Percentiles rank a stretch among this genome's conserved stretches.
Conservation (phyloP, 2,888 invertebrate genomes). For the Schrankia costaestrigalis region DNA sequence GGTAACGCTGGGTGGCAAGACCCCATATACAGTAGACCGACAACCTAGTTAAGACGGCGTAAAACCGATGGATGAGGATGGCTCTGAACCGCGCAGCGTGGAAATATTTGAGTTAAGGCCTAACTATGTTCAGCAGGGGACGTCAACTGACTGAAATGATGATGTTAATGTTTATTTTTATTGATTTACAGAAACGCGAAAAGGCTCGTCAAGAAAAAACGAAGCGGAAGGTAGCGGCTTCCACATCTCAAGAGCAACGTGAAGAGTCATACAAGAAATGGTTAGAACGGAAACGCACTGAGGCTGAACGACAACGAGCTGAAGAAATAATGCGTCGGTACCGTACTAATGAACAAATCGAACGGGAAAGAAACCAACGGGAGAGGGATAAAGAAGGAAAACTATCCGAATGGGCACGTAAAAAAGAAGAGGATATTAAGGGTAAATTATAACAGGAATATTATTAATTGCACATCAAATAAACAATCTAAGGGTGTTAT, state of each 20-base stretch:
- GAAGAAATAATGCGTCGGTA: constrained; percentile 65
- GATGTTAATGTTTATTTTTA: neutral
- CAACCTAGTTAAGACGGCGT: too few species aligned
- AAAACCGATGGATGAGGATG: too few species aligned
- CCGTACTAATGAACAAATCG: constrained; percentile 52
- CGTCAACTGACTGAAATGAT: too few species aligned
- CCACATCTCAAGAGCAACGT: constrained; percentile 65
- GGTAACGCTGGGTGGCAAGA: too few species aligned
- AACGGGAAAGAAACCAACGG: constrained; percentile 58
- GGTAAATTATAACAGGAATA: constrained; percentile 52
- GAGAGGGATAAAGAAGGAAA: constrained; percentile 68
- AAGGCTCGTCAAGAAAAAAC: constrained; percentile 52
- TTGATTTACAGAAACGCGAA: constrained; percentile 53
- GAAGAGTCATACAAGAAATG: constrained; percentile 75
- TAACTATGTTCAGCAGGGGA: neutral
- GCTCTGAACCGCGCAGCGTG: neutral
- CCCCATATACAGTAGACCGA: too few species aligned
- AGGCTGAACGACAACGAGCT: constrained; percentile 59
- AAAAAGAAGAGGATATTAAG: constrained; percentile 81
- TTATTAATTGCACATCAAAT: too few species aligned
- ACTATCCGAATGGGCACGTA: constrained; percentile 78
- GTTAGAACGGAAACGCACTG: constrained; percentile 74
- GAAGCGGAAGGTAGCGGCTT: constrained; percentile 40
- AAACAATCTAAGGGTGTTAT: too few species aligned
- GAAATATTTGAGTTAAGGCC: neutral